Evolutionary conservation across 2,888 invertebrate genomes (phyloP), one percentile per base, ranked within the genome.

Genomic region (Microctonus brassicae): DNA sequence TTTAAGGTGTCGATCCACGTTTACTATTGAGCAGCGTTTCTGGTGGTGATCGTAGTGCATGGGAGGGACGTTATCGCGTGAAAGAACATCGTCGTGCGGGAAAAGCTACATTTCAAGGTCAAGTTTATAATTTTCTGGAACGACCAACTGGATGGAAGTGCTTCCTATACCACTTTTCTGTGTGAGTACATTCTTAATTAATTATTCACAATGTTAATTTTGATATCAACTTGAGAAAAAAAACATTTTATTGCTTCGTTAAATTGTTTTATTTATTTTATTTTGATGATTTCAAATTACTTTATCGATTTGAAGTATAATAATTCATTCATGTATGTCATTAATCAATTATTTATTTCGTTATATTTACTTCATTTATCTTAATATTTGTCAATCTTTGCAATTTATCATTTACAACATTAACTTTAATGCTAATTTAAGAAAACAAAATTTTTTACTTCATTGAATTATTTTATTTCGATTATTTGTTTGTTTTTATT

Each of bases 71-170:
- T 70, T 92, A 91, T 81, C 89, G 91, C 76, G 89, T 91, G 72
- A 91, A 91, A 81, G 91, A 92, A 81, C 91, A 92, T 85, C 88
- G 91, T 53, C 90, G 91, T 78, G 91, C 91, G 68, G 92, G 92
- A 52, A 88, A 90, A 77, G 91, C 92, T 53, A 93, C 93, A 10
- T 92, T 93, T 82, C 94, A 94, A 85, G 93, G 93, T 63, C 91
- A 92, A 86, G 93, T 95, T 61, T 95, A 95, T 89, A 95, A 95
- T 88, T 95, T 95, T 88, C 89, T 95, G 79, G 95, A 95, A 87
- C 88, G 95, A 77, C 95, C 95, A 1, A 92, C 93, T 69, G 94
- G 94, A 75, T 94, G 94, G 94, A 93, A 93, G 88, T 95, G 95
- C 87, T 94, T 95, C 89, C 89, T 94, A 75, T 95, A 95, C 88